phyloP scores from a whole-genome alignment of 2,797 vertebrate genomes.

The Acipenser oxyrinchus region DNA sequence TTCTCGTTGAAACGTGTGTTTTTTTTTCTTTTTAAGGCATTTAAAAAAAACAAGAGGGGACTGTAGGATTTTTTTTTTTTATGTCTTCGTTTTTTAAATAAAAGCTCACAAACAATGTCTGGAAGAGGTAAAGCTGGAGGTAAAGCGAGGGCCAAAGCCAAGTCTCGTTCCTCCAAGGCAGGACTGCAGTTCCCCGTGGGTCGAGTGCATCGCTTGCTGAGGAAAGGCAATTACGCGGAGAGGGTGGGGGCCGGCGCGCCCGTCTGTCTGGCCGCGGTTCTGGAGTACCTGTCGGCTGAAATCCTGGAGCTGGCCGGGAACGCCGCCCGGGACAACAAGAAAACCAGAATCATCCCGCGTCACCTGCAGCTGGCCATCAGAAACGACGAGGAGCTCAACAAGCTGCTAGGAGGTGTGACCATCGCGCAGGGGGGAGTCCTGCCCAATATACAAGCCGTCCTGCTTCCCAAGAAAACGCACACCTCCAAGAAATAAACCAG shows the following conservation, averaged over 20 bases:
- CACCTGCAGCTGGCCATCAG: too few relatives aligned
- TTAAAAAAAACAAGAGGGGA: not conserved
- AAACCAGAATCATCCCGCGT: too few relatives aligned
- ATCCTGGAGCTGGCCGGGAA: constrained; percentile 58
- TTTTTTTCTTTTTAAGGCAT: too few relatives aligned
- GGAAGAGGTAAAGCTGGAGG: constrained; percentile 50
- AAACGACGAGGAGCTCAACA: too few relatives aligned
- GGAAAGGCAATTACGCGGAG: constrained; percentile 62
- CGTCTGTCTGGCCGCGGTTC: constrained; percentile 54
- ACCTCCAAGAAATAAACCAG: too few relatives aligned
- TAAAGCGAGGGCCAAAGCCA: constrained; percentile 46
- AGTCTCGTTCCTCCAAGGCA: constrained; percentile 40
- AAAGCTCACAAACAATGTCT: constrained; percentile 32
- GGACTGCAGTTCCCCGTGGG: constrained; percentile 54
- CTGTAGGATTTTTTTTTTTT: too few relatives aligned
- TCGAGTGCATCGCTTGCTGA: constrained; percentile 48
- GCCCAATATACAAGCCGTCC: too few relatives aligned
- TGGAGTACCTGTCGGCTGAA: constrained; percentile 56
- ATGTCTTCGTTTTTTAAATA: not conserved
- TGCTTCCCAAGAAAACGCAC: too few relatives aligned
- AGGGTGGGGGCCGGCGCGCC: constrained; percentile 49
- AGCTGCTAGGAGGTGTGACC: not conserved
- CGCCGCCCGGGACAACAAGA: too few relatives aligned
- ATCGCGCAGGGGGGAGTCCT: not conserved
- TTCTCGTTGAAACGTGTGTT: too few relatives aligned